Conservation (phyloP, 1,140 invertebrate genomes). For the Brachionus koreanus region DNA sequence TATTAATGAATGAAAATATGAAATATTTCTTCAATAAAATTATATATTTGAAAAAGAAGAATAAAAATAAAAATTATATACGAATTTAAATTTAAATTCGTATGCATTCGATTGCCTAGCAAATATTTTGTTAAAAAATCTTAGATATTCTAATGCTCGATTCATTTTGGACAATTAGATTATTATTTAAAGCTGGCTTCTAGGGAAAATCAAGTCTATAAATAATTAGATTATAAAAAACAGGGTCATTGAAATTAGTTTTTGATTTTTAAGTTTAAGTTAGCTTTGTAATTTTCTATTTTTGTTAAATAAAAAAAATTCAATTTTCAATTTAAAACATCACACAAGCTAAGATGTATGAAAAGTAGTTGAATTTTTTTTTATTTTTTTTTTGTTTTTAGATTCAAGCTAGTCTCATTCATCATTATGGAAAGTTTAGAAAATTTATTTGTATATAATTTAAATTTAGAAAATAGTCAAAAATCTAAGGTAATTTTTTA, state of each 20-base stretch:
- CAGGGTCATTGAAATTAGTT: not conserved
- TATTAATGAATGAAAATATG: not conserved
- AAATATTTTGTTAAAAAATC: not conserved
- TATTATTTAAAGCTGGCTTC: not conserved
- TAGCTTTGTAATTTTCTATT: not conserved
- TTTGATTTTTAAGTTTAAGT: not conserved
- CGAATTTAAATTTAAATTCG: not conserved
- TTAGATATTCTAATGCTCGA: not conserved
- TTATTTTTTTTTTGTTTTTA: not conserved
- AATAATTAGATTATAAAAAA: not conserved
- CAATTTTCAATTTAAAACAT: not conserved
- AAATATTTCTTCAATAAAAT: not conserved
- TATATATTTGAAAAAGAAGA: no score
- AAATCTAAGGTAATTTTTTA: not conserved
- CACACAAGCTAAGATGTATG: not conserved
- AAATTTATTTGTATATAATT: constrained; percentile 12
- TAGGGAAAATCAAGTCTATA: not conserved
- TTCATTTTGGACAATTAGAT: constrained; percentile 1
- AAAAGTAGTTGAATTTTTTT: not conserved
- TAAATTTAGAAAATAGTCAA: not conserved
- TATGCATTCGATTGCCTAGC: not conserved
- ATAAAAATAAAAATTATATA: no score
- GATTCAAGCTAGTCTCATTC: not conserved
- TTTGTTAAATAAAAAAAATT: no score
- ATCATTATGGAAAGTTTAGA: constrained; percentile 11